Percentiles rank a stretch among this genome's conserved stretches.
These are phyloP conservation scores for Entomobrya multifasciata DNA, from an alignment of 2,888 invertebrate genomes.

Conservation along the genomic window DNA sequence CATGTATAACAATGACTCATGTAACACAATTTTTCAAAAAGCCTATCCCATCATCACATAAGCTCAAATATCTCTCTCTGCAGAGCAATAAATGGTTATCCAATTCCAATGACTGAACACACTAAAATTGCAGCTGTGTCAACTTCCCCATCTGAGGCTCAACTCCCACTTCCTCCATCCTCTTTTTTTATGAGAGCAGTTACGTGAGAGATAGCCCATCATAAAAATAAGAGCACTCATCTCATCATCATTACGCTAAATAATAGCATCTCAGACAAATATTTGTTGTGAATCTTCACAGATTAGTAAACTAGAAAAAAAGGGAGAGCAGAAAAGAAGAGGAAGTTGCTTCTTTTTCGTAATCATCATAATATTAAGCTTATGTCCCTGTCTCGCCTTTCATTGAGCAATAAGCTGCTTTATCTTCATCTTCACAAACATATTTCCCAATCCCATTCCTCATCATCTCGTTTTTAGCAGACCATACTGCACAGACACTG, in stretches of 20 bases:
- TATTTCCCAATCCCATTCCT: neutral
- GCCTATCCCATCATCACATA: no score
- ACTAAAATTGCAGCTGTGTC: conserved; percentile 57
- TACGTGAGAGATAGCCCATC: conserved; percentile 4
- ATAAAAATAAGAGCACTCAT: conserved; percentile 16
- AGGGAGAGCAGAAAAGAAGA: neutral
- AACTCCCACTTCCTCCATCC: no score
- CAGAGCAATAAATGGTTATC: neutral
- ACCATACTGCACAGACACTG: neutral
- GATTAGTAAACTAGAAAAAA: no score
- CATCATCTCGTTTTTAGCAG: neutral
- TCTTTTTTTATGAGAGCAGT: conserved; percentile 17
- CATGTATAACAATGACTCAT: no score
- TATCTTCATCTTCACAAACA: neutral
- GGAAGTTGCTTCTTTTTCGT: conserved; percentile 2
- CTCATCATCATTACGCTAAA: neutral
- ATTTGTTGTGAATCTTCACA: neutral
- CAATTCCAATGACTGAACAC: no score
- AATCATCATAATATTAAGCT: conserved; percentile 16
- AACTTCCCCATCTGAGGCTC: conserved; percentile 4
- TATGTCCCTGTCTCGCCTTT: neutral
- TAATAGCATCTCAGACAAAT: neutral
- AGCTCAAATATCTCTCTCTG: no score
- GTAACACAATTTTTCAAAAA: no score
- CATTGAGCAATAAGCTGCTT: neutral